phyloP scores from a whole-genome alignment of 2,113 vertebrate species.

The Calonectris borealis region DNA sequence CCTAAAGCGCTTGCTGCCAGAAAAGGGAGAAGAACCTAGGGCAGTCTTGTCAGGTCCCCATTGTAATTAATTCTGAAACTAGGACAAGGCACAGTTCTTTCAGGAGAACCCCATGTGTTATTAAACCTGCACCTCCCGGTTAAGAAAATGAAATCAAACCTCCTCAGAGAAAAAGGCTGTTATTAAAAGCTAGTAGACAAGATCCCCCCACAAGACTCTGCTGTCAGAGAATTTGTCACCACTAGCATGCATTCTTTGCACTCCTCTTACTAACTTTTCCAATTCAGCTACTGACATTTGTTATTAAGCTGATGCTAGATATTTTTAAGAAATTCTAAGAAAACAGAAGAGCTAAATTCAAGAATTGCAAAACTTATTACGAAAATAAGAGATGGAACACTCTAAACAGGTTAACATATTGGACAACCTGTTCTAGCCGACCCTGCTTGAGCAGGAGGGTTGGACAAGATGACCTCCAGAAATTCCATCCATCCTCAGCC shows the following conservation, averaged over 20 bases:
- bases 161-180: not conserved
- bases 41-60: not conserved
- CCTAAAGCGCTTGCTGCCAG: not conserved
- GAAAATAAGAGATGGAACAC: not conserved
- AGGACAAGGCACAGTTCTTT: not conserved
- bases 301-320: not conserved
- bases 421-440: not conserved
- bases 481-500: not conserved
- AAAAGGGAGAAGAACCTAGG: not conserved
- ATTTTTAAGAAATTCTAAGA: not conserved
- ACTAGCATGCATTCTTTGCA: not conserved
- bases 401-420: not conserved
- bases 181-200: not conserved
- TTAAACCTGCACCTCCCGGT: not conserved
- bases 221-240: not conserved
- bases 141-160: not conserved
- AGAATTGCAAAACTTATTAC: not conserved
- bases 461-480: not conserved
- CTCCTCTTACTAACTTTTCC: not conserved
- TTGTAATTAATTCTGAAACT: not conserved
- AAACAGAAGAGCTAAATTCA: not conserved
- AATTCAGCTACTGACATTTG: not conserved
- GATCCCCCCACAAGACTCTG: not conserved
- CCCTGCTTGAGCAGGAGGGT: not conserved
- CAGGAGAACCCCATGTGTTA: not conserved